Base-by-base conservation (phyloP, 2,113 vertebrate species). In the Rhinolophus ferrumequinum region DNA sequence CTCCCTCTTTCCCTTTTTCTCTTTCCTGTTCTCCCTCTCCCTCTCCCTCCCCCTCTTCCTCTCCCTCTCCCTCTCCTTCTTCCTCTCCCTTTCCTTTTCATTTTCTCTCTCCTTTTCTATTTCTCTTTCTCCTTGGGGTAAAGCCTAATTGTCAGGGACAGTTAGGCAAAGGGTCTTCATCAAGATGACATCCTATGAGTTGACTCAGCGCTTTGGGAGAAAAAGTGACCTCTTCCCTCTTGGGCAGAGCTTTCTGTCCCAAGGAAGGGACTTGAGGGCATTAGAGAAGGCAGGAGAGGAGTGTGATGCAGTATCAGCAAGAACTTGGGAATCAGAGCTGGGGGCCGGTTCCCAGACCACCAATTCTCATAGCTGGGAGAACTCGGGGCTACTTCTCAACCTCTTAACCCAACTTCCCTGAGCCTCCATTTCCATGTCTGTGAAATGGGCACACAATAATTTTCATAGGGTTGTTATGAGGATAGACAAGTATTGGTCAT, bases 241-340 rank as follows among this genome's bases (percentile, higher is more conserved):
- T 15, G 8, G 58, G 21, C 35, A 62, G 41, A 77, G 38, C 38
- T 60, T 76, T 81, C 60, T 64, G 30, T 62, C 14, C 30, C 6
- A 3, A 38, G 75, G 26, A 33, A 81, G 69, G 38, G 30, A 30
- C 22, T 6, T 47, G 70, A 64, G 19, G 16, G 12, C 21, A 24
- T 35, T 0, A 15, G 66, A 52, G 38, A 8, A 69, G 9, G 6
- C 62, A 12, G 47, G 33, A 60, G 47, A 70, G 22, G 47, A 64
- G 4, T 21, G 28, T 6, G 16, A 21, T 2, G 0, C 4, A 6
- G 21, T 13, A 6, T 52, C 52, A 47, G 56, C n/a, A 22, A 56
- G 67, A 30, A 10, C 8, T 30, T 54, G 28, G 9, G 5, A 22
- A 19, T n/a, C 56, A 5, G 70, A 83, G 18, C 64, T 50, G 44